Conservation (phyloP, 2,797 vertebrate species). For the Characodon lateralis region DNA sequence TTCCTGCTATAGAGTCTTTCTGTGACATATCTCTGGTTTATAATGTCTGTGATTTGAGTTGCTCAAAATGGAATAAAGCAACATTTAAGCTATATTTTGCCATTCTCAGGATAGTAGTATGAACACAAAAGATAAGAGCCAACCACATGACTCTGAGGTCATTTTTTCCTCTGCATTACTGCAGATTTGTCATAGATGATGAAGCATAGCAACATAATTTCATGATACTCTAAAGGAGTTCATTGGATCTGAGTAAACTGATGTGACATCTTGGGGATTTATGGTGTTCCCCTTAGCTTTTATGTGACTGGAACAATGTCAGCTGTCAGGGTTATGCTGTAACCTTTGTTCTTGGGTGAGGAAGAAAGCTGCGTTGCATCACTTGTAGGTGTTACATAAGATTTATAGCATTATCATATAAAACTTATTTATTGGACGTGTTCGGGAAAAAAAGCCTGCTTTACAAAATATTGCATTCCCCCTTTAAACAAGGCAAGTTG, state of each 20-base stretch:
- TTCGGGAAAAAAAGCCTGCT: constrained; percentile 6
- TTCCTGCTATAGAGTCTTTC: background rate
- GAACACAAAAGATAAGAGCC: constrained; percentile 5
- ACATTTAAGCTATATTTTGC: background rate
- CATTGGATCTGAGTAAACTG: constrained; percentile 2
- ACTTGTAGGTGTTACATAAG: background rate
- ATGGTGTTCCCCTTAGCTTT: background rate
- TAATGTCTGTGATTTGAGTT: background rate
- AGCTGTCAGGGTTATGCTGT: constrained; percentile 13
- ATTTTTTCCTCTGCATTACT: background rate
- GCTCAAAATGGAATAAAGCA: background rate
- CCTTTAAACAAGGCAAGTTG: constrained; percentile 8
- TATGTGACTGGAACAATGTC: constrained; percentile 21
- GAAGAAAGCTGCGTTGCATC: constrained; percentile 8
- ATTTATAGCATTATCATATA: constrained; percentile 1
- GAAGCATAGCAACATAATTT: constrained; percentile 20
- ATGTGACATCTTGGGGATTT: constrained; percentile 10
- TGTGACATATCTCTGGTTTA: background rate
- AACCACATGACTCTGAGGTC: background rate
- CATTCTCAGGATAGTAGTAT: background rate
- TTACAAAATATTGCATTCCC: constrained; percentile 5
- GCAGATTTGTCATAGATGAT: constrained; percentile 5
- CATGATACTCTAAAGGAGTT: constrained; percentile 8
- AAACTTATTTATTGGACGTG: constrained; percentile 6
- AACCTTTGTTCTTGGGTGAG: constrained; percentile 20